phyloP scores from a whole-genome alignment of 53 echinoderm and acorn worm species.

The Astropecten irregularis region DNA sequence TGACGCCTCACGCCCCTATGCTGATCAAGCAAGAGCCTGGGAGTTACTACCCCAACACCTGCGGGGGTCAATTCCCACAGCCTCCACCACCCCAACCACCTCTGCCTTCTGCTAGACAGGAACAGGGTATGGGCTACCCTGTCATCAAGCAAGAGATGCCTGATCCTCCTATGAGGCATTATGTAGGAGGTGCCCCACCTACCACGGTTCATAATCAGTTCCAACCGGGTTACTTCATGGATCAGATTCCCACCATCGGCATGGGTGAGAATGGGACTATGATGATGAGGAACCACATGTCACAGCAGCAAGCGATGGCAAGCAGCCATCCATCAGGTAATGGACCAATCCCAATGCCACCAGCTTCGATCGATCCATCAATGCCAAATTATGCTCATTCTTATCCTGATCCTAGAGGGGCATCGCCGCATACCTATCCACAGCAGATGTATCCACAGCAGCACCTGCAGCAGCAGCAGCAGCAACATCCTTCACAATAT shows the following conservation, averaged over 20 bases:
- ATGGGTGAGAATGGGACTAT: slow-evolving; percentile 47
- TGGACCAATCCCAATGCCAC: slow-evolving; percentile 56
- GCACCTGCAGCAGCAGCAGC: slow-evolving; percentile 43
- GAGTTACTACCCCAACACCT: slow-evolving; percentile 59
- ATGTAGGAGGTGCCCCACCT: slow-evolving; percentile 9
- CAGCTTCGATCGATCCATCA: slow-evolving; percentile 46
- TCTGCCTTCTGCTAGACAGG: slow-evolving; percentile 16
- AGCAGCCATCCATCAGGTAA: slow-evolving; percentile 48
- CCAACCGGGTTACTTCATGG: slow-evolving; percentile 85
- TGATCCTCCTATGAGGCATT: slow-evolving; percentile 49
- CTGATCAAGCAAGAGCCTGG: slow-evolving; percentile 77
- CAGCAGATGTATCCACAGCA: slow-evolving; percentile 63
- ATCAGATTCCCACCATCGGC: slow-evolving; percentile 85
- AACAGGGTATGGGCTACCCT: slow-evolving; percentile 41
- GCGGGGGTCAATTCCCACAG: slow-evolving; percentile 58
- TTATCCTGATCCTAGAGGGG: slow-evolving; percentile 56
- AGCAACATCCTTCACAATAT: slow-evolving; percentile 29
- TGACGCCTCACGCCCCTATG: slow-evolving; percentile 46
- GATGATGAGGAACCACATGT: slow-evolving; percentile 42
- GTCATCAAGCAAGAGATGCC: slow-evolving; percentile 59
- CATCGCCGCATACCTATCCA: slow-evolving; percentile 60
- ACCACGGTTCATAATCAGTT: slow-evolving; percentile 46
- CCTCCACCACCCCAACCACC: slow-evolving; percentile 47
- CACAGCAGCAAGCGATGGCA: slow-evolving; percentile 3
- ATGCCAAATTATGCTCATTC: slow-evolving; percentile 64